These are phyloP conservation scores for Gonocerus acuteangulatus DNA, from an alignment of 2,888 invertebrate genomes.

Conservation along the genomic window DNA sequence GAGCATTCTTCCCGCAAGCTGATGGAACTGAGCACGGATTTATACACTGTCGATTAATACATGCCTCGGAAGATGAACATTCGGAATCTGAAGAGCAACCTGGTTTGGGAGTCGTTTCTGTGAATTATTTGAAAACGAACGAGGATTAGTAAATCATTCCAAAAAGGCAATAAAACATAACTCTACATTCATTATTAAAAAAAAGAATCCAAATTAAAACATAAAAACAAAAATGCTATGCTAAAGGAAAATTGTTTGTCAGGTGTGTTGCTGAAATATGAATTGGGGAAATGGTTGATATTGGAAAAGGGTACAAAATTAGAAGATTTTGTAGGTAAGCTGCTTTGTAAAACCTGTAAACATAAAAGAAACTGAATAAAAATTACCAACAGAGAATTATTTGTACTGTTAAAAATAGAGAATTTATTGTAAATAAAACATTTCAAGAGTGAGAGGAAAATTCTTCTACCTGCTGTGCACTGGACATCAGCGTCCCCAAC, in stretches of 20 bases:
- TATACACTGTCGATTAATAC: conserved; percentile 64
- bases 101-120: conserved; percentile 39
- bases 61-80: conserved; percentile 63
- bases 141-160: not conserved
- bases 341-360: conserved; percentile 28
- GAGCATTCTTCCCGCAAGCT: conserved; percentile 69
- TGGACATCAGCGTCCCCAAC: conserved; percentile 79
- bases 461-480: conserved; percentile 62
- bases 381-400: not conserved
- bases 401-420: not conserved
- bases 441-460: not conserved
- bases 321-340: conserved; percentile 27
- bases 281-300: conserved; percentile 23
- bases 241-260: not conserved
- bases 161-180: not conserved
- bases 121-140: conserved; percentile 5
- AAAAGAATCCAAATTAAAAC: too few relatives aligned
- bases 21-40: conserved; percentile 63
- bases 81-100: conserved; percentile 66
- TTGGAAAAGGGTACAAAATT: conserved; percentile 15
- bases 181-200: not conserved
- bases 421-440: too few relatives aligned
- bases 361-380: conserved; percentile 26
- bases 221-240: too few relatives aligned
- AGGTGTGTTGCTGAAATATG: conserved; percentile 29